Evolutionary conservation across 2,797 vertebrate species (phyloP), one percentile per base, ranked within the genome.

Genomic region (Pseudocheirus occidentalis): DNA sequence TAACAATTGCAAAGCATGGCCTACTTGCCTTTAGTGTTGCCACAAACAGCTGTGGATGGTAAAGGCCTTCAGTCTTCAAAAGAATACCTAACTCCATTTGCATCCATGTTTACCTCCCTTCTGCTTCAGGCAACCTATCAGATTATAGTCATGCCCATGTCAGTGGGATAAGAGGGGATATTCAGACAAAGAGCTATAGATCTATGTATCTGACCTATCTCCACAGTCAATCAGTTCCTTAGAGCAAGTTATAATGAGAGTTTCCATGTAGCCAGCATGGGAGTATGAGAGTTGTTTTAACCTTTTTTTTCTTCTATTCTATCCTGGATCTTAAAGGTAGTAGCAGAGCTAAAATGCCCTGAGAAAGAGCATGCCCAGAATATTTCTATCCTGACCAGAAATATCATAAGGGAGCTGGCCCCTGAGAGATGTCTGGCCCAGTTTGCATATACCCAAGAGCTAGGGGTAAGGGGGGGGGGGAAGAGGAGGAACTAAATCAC

Each of bases 271-370:
- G 91, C 24, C 14, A 92, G 94, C 91, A 59, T 89, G n/a, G 46
- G 6, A 2, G 1, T 92, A 91, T 53, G 29, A 52, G 0, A 46
- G 7, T 27, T 34, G 50, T 24, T 62, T 92, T 91, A 93, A 7
- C 34, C 16, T 94, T 93, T 46, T 94, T 93, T 52, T 21, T 7
- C n/a, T 62, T 96, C 46, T 95, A 95, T 95, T 66, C 31, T 56
- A n/a, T 92, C 92, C 29, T 73, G 4, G 7, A 62, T 73, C 62
- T 95, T 58, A 73, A 81, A 18, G 29, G 21, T 27, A 93, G 24
- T 91, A 31, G 16, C 58, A 40, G 11, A 31, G 7, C 62, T 62
- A 73, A 91, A 81, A 56, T 54, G 52, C 93, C 29, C 29, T 90
- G 81, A 95, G 89, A 54, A 1, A 93, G 50, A 59, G 18, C 7